Base-by-base conservation (phyloP, 2,113 vertebrate genomes). In the Tylochromis polylepis region DNA sequence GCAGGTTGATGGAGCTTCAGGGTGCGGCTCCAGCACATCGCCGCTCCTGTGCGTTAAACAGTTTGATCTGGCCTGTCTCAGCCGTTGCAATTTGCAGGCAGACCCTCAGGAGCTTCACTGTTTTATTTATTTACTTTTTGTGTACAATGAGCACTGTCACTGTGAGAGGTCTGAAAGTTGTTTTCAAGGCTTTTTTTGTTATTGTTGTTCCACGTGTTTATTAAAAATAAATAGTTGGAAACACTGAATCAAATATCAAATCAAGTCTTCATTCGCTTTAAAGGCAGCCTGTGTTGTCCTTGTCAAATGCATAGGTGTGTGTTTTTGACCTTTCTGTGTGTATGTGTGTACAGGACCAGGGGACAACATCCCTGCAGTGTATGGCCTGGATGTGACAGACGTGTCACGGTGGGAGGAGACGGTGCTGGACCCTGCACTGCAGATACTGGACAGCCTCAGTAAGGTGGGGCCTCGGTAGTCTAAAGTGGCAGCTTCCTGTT, bases 341-440 rank as follows among this genome's bases (percentile, higher is more conserved):
- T 22, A 38, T 57, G 38, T 85, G 86, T 60, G 79, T 87, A 46
- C 78, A 99, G 98, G 99, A 82, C 97, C 98, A 0, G 97, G 97
- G 49, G 94, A 96, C 87, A 94, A 91, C 3, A 97, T 97, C 24
- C 99, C 98, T 1, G 95, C 95, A 0, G 97, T 99, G 43, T 99
- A 97, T 20, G 96, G 97, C 79, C 92, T 99, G 95, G 97, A 99
- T 88, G 98, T 98, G 86, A 97, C 97, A 1, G 97, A 99, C 75
- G 79, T 96, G 58, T 96, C 96, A 1, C 85, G 86, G 18, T 99
- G 99, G 99, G 97, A 98, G 81, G 96, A 98, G 88, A 93, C 92
- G 10, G 97, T 98, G 90, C 95, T 99, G 84, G 90, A 95, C 84
- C 98, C 98, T 88, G 98, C 98, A 60, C 87, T 98, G 94, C 95